phyloP scores from a whole-genome alignment of 23 tunicate species.

The Ciona savignyi region DNA sequence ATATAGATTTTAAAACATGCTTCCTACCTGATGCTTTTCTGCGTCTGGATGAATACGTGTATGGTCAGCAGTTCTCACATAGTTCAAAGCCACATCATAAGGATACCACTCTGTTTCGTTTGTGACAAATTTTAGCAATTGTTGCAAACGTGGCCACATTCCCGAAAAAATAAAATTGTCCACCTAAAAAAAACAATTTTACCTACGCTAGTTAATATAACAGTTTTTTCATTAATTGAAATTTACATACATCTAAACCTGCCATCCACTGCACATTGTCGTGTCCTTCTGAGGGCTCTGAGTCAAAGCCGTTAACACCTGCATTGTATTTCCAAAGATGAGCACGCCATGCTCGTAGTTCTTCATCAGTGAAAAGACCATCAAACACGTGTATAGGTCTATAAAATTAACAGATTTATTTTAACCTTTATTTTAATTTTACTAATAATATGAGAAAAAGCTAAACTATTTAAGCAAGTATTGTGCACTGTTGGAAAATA shows the following conservation, averaged over 20 bases:
- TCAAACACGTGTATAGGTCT: conserved; percentile 73
- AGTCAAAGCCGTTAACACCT: conserved; percentile 10
- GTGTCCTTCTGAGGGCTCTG: conserved; percentile 37
- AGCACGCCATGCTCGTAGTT: conserved; percentile 25
- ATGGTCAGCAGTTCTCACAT: conserved; percentile 54
- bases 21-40: conserved; percentile 54
- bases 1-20: no score
- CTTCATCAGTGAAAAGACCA: conserved; percentile 44
- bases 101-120: conserved; percentile 72
- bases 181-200: no score
- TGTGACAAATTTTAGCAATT: conserved; percentile 29
- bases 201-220: no score
- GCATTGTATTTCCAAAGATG: conserved; percentile 20
- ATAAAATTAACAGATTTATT: no score
- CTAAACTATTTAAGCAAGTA: no score
- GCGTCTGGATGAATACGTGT: conserved; percentile 88
- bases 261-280: conserved; percentile 87
- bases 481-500: no score
- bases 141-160: conserved; percentile 61
- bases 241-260: conserved; percentile 22
- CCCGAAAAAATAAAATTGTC: conserved; percentile 35
- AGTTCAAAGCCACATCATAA: conserved; percentile 73
- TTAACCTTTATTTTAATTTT: no score
- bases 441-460: no score
- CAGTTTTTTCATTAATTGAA: no score